Evolutionary conservation across 2,113 vertebrate species (phyloP).

Genomic region (Phalacrocorax carbo): DNA sequence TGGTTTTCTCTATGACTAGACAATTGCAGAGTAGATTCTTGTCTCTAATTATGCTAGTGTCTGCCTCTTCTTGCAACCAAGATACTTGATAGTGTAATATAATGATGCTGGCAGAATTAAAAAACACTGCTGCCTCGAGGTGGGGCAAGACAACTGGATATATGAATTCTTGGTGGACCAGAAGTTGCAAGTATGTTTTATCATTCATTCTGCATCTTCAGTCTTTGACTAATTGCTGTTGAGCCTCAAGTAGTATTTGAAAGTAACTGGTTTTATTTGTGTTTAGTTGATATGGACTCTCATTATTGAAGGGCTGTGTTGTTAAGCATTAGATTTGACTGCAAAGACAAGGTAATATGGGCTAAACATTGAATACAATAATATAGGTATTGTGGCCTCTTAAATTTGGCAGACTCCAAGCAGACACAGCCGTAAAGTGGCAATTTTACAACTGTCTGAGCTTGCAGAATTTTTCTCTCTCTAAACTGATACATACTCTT

Average conservation of each 20-base stretch:
- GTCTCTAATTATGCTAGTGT: neutral
- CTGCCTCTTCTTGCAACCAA: neutral
- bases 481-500: conserved; percentile 12
- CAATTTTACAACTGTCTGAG: conserved; percentile 59
- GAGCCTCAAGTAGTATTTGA: neutral
- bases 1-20: neutral
- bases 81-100: neutral
- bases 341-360: neutral
- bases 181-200: neutral
- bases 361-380: neutral
- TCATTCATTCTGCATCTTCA: neutral
- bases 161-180: neutral
- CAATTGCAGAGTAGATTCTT: neutral
- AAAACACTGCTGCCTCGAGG: neutral
- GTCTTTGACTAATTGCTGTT: neutral
- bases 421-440: conserved; percentile 25
- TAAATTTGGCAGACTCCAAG: conserved; percentile 27
- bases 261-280: neutral
- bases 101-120: neutral
- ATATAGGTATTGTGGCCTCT: neutral
- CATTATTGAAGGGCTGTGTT: neutral
- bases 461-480: conserved; percentile 37
- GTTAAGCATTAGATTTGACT: neutral
- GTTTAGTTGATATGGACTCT: conserved; percentile 6
- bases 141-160: rapidly evolving